phyloP scores from a whole-genome alignment of 2,797 vertebrate species.

The Thamnophis elegans region DNA sequence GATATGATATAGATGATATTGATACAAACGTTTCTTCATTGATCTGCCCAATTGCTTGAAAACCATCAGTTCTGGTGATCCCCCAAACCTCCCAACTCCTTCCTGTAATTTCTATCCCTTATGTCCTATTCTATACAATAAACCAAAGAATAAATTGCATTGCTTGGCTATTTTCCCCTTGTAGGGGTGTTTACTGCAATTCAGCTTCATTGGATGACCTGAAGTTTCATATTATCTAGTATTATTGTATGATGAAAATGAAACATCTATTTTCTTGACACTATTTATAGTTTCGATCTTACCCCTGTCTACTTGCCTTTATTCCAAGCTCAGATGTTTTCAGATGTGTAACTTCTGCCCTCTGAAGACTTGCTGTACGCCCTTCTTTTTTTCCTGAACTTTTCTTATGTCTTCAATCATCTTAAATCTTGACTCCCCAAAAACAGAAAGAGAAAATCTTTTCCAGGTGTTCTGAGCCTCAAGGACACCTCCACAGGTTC shows the following conservation, averaged over 20 bases:
- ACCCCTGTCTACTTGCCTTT: not conserved
- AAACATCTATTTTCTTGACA: not conserved
- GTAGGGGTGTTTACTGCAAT: not conserved
- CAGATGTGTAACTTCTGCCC: not conserved
- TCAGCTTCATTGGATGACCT: not conserved
- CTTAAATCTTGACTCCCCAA: not conserved
- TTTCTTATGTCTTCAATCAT: not conserved
- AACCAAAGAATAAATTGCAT: not conserved
- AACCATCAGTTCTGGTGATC: not conserved
- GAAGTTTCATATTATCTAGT: not conserved
- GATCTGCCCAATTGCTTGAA: not conserved
- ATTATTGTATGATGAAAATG: not conserved
- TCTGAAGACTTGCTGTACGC: not conserved
- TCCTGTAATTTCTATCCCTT: not conserved
- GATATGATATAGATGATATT: not conserved
- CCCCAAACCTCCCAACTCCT: not conserved
- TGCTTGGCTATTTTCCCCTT: not conserved
- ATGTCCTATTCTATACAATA: not conserved
- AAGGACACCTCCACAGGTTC: not conserved
- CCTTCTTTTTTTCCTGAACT: not conserved
- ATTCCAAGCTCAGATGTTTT: not conserved
- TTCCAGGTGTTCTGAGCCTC: not conserved
- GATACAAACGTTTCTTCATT: not conserved
- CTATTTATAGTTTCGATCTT: not conserved
- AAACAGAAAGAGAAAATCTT: not conserved